A percentile compares a stretch with the other conserved stretches of the same genome.
These are phyloP conservation scores for Pollimyrus isidori DNA, from an alignment of 2,113 vertebrate species.

Conservation along the genomic window DNA sequence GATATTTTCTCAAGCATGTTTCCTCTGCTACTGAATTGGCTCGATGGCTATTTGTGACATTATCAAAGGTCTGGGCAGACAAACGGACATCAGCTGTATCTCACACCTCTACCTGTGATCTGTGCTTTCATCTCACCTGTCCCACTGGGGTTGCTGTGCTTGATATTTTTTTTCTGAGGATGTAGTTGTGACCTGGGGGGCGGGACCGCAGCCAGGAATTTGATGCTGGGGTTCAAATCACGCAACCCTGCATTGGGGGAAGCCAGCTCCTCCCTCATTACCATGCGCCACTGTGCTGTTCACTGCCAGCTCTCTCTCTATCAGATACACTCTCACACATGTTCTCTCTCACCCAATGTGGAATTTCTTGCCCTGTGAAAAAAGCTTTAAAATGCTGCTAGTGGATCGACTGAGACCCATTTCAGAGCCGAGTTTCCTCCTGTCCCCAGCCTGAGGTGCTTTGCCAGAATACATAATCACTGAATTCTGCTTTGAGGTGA, in stretches of 20 bases:
- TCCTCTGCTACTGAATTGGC: background rate
- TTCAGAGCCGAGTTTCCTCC: background rate
- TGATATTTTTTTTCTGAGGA: background rate
- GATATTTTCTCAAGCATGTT: background rate
- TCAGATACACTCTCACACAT: background rate
- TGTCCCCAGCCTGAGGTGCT: background rate
- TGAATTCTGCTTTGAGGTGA: background rate
- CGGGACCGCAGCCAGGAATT: background rate
- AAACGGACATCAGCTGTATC: background rate
- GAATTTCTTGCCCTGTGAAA: background rate
- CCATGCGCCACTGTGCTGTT: background rate
- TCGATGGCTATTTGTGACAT: background rate
- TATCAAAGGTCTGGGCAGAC: background rate
- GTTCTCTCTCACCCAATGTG: background rate
- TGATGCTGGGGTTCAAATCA: background rate
- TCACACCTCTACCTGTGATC: background rate
- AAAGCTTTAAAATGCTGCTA: background rate
- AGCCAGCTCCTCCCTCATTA: background rate
- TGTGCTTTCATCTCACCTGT: background rate
- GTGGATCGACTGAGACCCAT: background rate
- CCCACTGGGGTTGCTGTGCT: background rate
- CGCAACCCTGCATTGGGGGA: background rate
- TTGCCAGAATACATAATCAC: background rate
- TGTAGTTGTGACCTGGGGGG: background rate
- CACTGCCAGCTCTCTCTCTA: background rate